Evolutionary conservation across 2,888 invertebrate genomes (phyloP).

Genomic region (Fissipunctia ypsillon): DNA sequence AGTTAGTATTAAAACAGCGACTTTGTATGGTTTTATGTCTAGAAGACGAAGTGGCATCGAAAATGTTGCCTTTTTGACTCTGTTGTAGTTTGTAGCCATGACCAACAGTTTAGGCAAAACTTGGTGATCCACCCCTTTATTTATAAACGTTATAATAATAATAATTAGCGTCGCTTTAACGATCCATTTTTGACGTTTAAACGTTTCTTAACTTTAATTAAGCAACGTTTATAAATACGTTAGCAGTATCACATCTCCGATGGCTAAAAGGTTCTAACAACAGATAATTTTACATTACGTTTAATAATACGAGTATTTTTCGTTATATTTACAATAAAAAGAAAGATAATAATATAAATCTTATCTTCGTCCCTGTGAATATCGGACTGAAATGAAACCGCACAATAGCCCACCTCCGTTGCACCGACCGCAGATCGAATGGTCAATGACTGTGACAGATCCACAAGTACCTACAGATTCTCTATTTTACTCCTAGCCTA

Average conservation of each 20-base stretch:
- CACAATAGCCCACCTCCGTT: conserved; percentile 48
- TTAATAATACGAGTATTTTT: background rate
- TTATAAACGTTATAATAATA: too few species aligned
- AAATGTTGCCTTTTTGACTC: background rate
- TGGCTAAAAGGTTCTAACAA: background rate
- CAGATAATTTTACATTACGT: background rate
- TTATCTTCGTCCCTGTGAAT: conserved; percentile 6
- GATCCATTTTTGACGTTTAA: too few species aligned
- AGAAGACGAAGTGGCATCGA: background rate
- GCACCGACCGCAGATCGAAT: conserved; percentile 56
- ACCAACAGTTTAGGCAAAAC: too few species aligned
- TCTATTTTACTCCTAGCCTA: too few species aligned
- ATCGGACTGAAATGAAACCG: conserved; percentile 27
- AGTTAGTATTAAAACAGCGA: background rate
- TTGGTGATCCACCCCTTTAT: too few species aligned
- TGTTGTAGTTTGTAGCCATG: background rate
- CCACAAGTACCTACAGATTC: background rate
- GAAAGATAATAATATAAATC: background rate
- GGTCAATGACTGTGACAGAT: conserved; percentile 29
- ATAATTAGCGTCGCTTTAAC: too few species aligned
- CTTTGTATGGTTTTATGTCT: background rate
- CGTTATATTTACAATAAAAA: too few species aligned
- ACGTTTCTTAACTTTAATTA: too few species aligned
- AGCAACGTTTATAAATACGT: too few species aligned
- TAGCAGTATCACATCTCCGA: background rate